Base-by-base conservation (phyloP, 2,888 invertebrate genomes). In the Drosophila merina region DNA sequence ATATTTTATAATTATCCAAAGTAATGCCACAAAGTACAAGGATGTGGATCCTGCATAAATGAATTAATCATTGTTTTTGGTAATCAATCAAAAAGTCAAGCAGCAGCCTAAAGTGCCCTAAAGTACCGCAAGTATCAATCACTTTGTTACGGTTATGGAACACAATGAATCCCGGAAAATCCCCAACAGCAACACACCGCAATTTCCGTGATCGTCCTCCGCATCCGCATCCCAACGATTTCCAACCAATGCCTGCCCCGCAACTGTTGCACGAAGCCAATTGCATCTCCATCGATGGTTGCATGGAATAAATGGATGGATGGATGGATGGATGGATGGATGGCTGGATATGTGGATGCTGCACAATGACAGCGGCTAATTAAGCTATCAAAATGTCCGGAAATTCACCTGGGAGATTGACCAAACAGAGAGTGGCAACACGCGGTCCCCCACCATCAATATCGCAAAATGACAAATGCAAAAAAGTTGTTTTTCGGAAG, bases 371-470 rank as follows among this genome's bases (percentile, higher is more conserved):
- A 52, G 63, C 31, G 44, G 64, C 69, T 70, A 70, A 70, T 70
- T 70, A 70, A 70, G 69, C 72, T 55, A 70, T 70, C 69, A 72
- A 72, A 70, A 50, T 70, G 72, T 70, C 49, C 72, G 26, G 36
- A 8, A 47, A 38, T 25, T 14, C 51, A 51, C 49, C 69, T 36
- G 36, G 36, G 36, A 36, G 5, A 5, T 2, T 6, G 36, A 6
- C 36, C 36, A n/a, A 36, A 12, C 20, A 20, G 20, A 20, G 20
- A n/a, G 36, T 36, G 36, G 36, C 2, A n/a, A 36, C 36, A 36
- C 5, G 36, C 36, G 2, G 36, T 36, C 5, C 10, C 36, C n/a
- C 9, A 1, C 6, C 30, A 1, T n/a, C 36, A 2, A 8, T n/a
- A 9, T n/a, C 10, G 36, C 36, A 36, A 9, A n/a, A 25, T 20